Conservation (phyloP, 2,113 vertebrate genomes). For the Trogon surrucura region DNA sequence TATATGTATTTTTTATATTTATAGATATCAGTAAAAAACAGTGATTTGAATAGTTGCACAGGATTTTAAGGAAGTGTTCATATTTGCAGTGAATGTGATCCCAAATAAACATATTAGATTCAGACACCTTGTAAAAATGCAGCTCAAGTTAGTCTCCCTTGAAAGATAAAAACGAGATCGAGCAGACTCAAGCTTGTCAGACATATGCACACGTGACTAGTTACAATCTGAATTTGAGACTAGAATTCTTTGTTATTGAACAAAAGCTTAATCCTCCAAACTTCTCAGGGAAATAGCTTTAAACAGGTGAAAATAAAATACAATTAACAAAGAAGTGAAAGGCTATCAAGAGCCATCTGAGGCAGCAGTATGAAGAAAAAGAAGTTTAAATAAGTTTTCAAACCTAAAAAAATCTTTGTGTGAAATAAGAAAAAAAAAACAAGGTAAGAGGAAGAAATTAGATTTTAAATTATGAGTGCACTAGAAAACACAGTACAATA, state of each 20-base stretch:
- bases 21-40: not conserved
- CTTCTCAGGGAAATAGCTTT: not conserved
- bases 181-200: not conserved
- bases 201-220: not conserved
- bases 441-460: not conserved
- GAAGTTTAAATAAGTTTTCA: not conserved
- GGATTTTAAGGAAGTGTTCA: not conserved
- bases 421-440: conserved; percentile 5
- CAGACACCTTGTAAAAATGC: not conserved
- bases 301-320: conserved; percentile 22
- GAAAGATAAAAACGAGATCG: not conserved
- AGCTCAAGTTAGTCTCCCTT: not conserved
- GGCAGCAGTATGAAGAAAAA: not conserved
- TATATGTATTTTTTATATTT: not conserved
- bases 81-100: not conserved
- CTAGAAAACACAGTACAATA: not conserved
- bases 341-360: not conserved
- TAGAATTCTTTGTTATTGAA: not conserved
- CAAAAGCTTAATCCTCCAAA: conserved; percentile 1
- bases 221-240: not conserved
- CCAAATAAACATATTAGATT: not conserved
- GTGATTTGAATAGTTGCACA: not conserved
- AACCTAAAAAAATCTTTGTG: not conserved
- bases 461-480: not conserved
- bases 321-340: not conserved